phyloP scores from a whole-genome alignment of 2,797 vertebrate genomes.

The Steatocranus sp. region DNA sequence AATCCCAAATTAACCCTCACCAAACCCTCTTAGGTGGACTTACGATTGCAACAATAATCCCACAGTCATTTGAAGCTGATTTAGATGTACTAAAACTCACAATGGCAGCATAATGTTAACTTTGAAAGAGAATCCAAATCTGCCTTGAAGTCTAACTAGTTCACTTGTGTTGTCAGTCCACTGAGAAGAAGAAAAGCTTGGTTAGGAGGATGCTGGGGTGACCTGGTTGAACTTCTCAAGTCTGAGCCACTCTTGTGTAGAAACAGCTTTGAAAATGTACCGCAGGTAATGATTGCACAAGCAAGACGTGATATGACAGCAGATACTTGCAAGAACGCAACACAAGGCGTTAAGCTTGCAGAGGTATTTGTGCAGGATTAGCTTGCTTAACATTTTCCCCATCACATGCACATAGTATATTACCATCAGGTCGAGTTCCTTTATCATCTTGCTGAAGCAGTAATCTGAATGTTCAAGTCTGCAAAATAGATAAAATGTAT shows the following conservation, averaged over 20 bases:
- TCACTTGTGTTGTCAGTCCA: neutral
- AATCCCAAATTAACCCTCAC: neutral
- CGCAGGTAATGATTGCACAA: neutral
- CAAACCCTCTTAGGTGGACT: neutral
- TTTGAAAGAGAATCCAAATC: slow-evolving; percentile 36
- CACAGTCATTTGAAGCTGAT: slow-evolving; percentile 56
- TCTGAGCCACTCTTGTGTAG: neutral
- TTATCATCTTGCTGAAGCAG: neutral
- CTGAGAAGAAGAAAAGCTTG: neutral
- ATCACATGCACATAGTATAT: slow-evolving; percentile 23
- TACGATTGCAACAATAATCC: slow-evolving; percentile 41
- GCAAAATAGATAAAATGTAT: neutral
- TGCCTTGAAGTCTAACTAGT: neutral
- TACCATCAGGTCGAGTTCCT: slow-evolving; percentile 7
- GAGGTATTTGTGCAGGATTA: slow-evolving; percentile 32
- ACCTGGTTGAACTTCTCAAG: slow-evolving; percentile 17
- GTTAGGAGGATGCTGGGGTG: neutral
- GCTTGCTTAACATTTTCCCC: neutral
- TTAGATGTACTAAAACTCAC: slow-evolving; percentile 35
- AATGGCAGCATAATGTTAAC: slow-evolving; percentile 18
- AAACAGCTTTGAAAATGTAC: neutral
- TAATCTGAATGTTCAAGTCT: slow-evolving; percentile 20
- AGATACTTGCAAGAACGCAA: slow-evolving; percentile 37
- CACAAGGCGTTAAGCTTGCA: slow-evolving; percentile 10
- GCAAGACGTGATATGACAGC: slow-evolving; percentile 4